phyloP scores from a whole-genome alignment of 2,888 invertebrate genomes.

The Eueremaeus valkanovi region DNA sequence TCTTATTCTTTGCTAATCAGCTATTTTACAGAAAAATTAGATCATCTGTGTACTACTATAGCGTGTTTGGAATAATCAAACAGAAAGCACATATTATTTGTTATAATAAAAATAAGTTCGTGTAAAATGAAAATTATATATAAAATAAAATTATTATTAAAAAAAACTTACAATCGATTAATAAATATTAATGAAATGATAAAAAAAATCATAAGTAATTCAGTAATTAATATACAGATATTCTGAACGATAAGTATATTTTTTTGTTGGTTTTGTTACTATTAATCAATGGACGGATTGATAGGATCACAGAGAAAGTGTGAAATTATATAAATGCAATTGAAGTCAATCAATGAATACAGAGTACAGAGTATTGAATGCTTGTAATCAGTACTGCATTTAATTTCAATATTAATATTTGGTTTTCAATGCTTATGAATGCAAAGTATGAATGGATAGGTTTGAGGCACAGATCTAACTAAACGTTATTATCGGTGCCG shows the following conservation, averaged over 20 bases:
- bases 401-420: background rate
- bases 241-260: conserved; percentile 2
- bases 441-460: background rate
- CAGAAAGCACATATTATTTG: too few relatives aligned
- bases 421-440: conserved; percentile 6
- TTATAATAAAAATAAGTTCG: background rate
- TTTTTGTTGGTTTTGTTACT: conserved; percentile 6
- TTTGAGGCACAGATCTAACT: background rate
- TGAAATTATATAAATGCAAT: background rate
- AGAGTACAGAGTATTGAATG: background rate
- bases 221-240: conserved; percentile 1
- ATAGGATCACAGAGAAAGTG: conserved; percentile 24
- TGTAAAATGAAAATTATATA: background rate
- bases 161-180: conserved; percentile 20
- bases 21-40: background rate
- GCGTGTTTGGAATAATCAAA: background rate
- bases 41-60: background rate
- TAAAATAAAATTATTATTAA: background rate
- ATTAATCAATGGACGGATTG: conserved; percentile 29
- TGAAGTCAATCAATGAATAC: background rate
- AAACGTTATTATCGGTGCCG: conserved; percentile 20
- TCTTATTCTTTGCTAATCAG: background rate
- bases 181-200: conserved; percentile 15
- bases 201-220: background rate
- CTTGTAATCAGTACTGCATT: background rate